phyloP scores from a whole-genome alignment of 1,140 invertebrate species.

The Atopsyche davidsoni region DNA sequence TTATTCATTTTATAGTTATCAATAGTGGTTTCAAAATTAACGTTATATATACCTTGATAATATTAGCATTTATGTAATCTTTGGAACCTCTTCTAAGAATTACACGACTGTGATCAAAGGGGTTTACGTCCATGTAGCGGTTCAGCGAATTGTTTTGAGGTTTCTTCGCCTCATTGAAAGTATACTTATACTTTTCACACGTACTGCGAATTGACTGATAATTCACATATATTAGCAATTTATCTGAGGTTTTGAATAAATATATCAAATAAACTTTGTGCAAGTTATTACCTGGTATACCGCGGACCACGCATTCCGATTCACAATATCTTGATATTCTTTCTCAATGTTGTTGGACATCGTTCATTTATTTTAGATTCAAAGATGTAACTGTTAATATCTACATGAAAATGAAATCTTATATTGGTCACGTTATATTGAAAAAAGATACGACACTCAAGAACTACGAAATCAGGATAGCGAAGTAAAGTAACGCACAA shows the following conservation, averaged over 20 bases:
- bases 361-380: constrained; percentile 37
- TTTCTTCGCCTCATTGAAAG: constrained; percentile 70
- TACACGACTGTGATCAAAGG: constrained; percentile 90
- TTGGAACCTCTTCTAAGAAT: constrained; percentile 64
- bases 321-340: constrained; percentile 61
- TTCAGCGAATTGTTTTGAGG: constrained; percentile 76
- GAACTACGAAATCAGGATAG: too few species aligned
- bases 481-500: too few species aligned
- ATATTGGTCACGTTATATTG: too few species aligned
- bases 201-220: constrained; percentile 48
- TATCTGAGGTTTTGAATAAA: too few species aligned
- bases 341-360: constrained; percentile 53
- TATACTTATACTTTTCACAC: constrained; percentile 53
- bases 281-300: constrained; percentile 58
- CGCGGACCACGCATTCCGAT: constrained; percentile 55
- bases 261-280: constrained; percentile 29
- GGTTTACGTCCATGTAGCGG: constrained; percentile 91
- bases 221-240: constrained; percentile 19
- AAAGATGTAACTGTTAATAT: too few species aligned
- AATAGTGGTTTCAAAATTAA: background rate
- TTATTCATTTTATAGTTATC: background rate
- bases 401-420: too few species aligned
- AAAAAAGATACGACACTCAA: too few species aligned
- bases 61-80: constrained; percentile 94
- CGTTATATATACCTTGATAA: constrained; percentile 60